Evolutionary conservation across 2,888 invertebrate species (phyloP), one percentile per base, ranked within the genome.

Genomic region (Didymodactylos carnosus): DNA sequence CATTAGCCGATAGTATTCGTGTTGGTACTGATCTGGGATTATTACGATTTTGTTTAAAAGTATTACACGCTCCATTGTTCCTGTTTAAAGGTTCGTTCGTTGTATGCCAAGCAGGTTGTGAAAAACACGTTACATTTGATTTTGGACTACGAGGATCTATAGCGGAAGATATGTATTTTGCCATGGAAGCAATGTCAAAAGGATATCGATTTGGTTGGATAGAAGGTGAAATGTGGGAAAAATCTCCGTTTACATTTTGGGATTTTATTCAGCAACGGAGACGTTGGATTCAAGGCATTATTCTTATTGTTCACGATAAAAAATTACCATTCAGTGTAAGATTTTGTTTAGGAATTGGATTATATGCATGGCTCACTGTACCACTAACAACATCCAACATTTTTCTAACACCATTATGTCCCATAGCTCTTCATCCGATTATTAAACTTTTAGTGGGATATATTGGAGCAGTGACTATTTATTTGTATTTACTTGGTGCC

Each of bases 11-110:
- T 82, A 92, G 92, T 80, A 94, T 91, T 83, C 88, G 95, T 77
- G 94, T 95, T 1, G 91, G 94, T 35, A 94, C 95, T 84, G 95
- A 95, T 80, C 93, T 95, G 94, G 95, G 95, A 75, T 95, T 95
- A 84, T 85, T 95, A 73, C 87, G 93, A 79, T 86, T 92, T 77
- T 94, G 94, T 83, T 93, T 95, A 81, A 89, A 89, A 79, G 86
- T 91, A 83, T 94, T 95, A 83, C 93, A 94, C 82, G 91, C 91
- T 82, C 94, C 95, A 25, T 86, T 94, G 74, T 94, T 95, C 84
- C 93, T 94, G 83, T 94, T 94, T 94, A 95, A 95, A 85, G 95
- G 95, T 76, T 94, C 94, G 62, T 95, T 91, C 84, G 94, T 95
- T 77, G 94, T 95, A 14, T 93, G 94, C 77, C 92, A 93, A 1